Evolutionary conservation across 2,113 vertebrate species (phyloP).

Genomic region (Syngnathoides biaculeatus): DNA sequence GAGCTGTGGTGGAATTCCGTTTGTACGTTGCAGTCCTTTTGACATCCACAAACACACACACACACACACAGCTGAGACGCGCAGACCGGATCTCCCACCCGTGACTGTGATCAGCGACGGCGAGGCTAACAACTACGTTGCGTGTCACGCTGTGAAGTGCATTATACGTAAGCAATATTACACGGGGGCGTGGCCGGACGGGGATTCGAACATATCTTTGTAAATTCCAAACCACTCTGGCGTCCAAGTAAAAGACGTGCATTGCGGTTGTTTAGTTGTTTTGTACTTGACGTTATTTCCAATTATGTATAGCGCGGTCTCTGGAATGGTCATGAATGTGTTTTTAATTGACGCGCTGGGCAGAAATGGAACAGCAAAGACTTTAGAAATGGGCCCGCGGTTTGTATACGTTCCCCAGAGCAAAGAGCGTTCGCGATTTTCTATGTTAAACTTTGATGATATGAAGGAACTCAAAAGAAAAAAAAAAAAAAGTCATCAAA

Average conservation of each 20-base stretch:
- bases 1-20: not conserved
- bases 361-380: not conserved
- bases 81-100: not conserved
- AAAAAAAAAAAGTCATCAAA: too few relatives aligned
- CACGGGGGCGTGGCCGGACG: not conserved
- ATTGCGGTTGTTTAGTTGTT: not conserved
- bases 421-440: too few relatives aligned
- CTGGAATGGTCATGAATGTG: not conserved
- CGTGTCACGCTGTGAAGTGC: constrained; percentile 20
- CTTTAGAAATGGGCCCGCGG: not conserved
- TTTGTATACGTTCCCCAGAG: too few relatives aligned
- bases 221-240: constrained; percentile 15
- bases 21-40: not conserved
- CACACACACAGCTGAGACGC: not conserved
- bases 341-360: not conserved
- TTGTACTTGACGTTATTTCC: constrained; percentile 4
- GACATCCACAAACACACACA: not conserved
- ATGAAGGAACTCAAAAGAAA: too few relatives aligned
- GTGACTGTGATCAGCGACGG: constrained; percentile 28
- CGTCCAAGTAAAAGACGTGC: constrained; percentile 9
- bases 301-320: not conserved
- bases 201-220: constrained; percentile 2
- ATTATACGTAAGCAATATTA: constrained; percentile 22
- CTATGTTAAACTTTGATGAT: too few relatives aligned
- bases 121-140: constrained; percentile 28